phyloP scores from a whole-genome alignment of 2,113 vertebrate genomes.

The Phaethornis superciliosus region DNA sequence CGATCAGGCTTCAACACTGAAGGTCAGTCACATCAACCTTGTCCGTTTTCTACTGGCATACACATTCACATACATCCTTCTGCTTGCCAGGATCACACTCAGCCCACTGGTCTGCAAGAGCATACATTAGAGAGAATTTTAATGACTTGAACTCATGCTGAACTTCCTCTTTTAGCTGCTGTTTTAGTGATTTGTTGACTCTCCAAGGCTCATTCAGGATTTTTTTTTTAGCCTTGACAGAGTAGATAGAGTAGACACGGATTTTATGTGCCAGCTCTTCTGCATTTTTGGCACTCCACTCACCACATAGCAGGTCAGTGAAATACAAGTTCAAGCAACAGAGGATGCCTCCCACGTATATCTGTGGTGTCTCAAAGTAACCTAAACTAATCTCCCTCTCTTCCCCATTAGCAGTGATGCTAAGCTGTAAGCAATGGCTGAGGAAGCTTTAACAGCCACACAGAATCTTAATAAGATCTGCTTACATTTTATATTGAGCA shows the following conservation, averaged over 20 bases:
- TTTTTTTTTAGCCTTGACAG: slow-evolving; percentile 41
- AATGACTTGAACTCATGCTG: slow-evolving; percentile 62
- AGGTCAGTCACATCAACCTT: slow-evolving; percentile 52
- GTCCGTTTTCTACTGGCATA: slow-evolving; percentile 11
- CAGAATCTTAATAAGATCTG: slow-evolving; percentile 67
- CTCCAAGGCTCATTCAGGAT: slow-evolving; percentile 50
- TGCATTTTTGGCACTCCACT: slow-evolving; percentile 58
- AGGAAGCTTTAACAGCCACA: slow-evolving; percentile 26
- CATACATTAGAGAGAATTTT: slow-evolving; percentile 58
- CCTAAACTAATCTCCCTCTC: slow-evolving; percentile 52
- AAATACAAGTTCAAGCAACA: slow-evolving; percentile 38
- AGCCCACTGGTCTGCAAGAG: not conserved
- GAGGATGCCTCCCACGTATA: slow-evolving; percentile 1
- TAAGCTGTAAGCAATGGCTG: not conserved
- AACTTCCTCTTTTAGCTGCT: slow-evolving; percentile 62
- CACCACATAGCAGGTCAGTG: slow-evolving; percentile 29
- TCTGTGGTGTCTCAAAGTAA: slow-evolving; percentile 14
- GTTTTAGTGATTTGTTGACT: slow-evolving; percentile 69
- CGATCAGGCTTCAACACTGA: not conserved
- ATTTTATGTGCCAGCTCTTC: slow-evolving; percentile 56
- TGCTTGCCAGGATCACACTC: not conserved
- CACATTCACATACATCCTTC: slow-evolving; percentile 6
- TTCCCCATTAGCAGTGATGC: not conserved
- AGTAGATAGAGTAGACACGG: slow-evolving; percentile 37
- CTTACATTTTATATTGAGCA: slow-evolving; percentile 38